Evolutionary conservation across 2,797 vertebrate genomes (phyloP).

Genomic region (Sebastes taczanowskii): DNA sequence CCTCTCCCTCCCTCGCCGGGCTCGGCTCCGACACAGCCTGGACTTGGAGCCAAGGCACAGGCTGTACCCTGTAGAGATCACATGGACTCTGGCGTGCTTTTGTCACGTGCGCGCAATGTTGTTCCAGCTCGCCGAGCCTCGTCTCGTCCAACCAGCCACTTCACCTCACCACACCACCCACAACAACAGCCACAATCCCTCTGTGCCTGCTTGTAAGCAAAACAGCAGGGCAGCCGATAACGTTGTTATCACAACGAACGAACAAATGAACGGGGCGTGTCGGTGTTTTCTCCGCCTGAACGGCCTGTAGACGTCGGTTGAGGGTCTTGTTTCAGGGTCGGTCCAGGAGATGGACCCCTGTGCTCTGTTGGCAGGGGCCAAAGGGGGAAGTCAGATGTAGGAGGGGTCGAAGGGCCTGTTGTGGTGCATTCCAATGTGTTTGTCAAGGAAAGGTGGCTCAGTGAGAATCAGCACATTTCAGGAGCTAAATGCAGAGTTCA

Average conservation of each 20-base stretch:
- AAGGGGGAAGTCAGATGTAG: conserved; percentile 11
- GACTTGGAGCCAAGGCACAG: conserved; percentile 66
- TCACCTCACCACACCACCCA: background rate
- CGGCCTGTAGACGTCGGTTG: background rate
- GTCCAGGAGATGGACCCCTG: background rate
- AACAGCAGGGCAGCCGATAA: background rate
- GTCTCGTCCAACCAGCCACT: conserved; percentile 16
- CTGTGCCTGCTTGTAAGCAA: background rate
- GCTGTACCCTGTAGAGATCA: conserved; percentile 71
- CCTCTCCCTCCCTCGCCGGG: conserved; percentile 15
- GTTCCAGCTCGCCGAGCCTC: conserved; percentile 32
- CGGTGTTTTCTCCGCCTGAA: background rate
- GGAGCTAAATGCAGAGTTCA: background rate
- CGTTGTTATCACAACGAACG: background rate
- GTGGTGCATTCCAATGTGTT: conserved; percentile 20
- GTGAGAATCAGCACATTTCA: background rate
- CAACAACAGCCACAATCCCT: conserved; percentile 3
- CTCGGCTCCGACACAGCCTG: conserved; percentile 18
- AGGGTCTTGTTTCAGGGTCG: background rate
- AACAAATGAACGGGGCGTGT: background rate
- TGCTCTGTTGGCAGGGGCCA: background rate
- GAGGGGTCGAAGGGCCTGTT: conserved; percentile 33
- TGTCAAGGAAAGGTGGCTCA: background rate
- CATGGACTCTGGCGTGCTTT: conserved; percentile 70
- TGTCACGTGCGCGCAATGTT: conserved; percentile 62